These are phyloP conservation scores for Leptinotarsa haldemani DNA, from an alignment of 2,888 invertebrate genomes.

Conservation along the genomic window DNA sequence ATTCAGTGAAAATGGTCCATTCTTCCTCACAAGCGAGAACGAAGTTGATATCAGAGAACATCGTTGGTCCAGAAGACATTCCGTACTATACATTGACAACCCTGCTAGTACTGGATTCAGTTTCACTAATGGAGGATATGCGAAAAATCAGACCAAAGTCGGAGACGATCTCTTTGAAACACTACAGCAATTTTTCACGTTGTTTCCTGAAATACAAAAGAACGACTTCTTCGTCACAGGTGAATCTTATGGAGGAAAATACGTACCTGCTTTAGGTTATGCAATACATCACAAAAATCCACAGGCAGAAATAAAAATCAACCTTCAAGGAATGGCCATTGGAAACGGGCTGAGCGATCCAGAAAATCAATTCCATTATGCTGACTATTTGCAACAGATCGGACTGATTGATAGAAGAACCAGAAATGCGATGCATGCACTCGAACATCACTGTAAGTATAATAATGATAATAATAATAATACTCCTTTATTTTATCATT, in stretches of 20 bases:
- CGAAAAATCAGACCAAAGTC: conserved; percentile 82
- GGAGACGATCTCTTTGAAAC: conserved; percentile 83
- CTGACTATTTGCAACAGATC: conserved; percentile 83
- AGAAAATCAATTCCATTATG: conserved; percentile 79
- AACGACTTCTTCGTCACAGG: conserved; percentile 85
- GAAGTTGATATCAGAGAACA: conserved; percentile 72
- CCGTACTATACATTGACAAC: conserved; percentile 90
- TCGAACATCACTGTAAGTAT: conserved; percentile 69
- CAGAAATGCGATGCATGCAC: conserved; percentile 70
- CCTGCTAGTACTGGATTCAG: conserved; percentile 91
- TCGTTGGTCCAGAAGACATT: conserved; percentile 84
- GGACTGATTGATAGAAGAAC: conserved; percentile 78
- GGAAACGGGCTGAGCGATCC: conserved; percentile 88
- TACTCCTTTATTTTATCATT: too few species aligned
- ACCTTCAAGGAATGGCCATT: conserved; percentile 78
- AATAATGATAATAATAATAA: background rate
- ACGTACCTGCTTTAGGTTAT: conserved; percentile 81
- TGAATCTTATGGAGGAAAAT: conserved; percentile 67
- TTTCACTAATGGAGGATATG: conserved; percentile 86
- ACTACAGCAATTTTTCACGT: conserved; percentile 82
- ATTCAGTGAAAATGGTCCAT: conserved; percentile 83
- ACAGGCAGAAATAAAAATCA: conserved; percentile 73
- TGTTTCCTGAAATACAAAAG: conserved; percentile 81
- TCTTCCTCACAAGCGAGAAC: conserved; percentile 67
- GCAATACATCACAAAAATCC: conserved; percentile 77